A percentile compares a stretch with the other conserved stretches of the same genome.
Conservation (phyloP, 2,797 vertebrate genomes). For the Sparus aurata region DNA sequence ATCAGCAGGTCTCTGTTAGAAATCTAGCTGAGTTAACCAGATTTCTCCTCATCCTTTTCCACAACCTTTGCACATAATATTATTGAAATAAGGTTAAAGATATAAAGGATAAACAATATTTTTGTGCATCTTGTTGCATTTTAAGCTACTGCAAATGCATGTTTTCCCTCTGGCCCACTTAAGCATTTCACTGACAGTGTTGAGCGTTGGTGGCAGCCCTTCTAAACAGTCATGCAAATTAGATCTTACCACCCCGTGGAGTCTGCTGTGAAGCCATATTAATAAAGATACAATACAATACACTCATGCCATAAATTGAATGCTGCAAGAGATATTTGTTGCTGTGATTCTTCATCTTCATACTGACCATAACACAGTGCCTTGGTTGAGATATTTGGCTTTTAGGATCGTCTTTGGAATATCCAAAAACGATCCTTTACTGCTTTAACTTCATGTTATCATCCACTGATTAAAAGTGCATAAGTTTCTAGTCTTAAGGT, state of each 20-base stretch:
- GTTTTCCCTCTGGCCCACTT: slow-evolving; percentile 49
- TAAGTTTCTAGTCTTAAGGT: background rate
- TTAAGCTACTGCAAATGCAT: slow-evolving; percentile 21
- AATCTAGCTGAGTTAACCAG: background rate
- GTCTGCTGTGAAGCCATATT: slow-evolving; percentile 26
- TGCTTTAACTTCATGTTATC: background rate
- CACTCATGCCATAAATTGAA: background rate
- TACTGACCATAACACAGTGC: background rate
- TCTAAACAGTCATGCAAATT: slow-evolving; percentile 55
- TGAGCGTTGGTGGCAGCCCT: slow-evolving; percentile 45
- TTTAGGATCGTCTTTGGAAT: background rate
- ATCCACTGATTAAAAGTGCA: background rate
- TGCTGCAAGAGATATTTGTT: background rate
- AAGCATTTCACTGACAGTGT: slow-evolving; percentile 37
- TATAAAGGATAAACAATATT: background rate
- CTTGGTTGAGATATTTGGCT: background rate
- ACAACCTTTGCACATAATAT: background rate
- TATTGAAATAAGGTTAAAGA: slow-evolving; percentile 3
- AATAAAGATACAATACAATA: slow-evolving; percentile 35
- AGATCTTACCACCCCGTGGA: slow-evolving; percentile 18
- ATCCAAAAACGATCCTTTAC: background rate
- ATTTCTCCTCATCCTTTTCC: background rate
- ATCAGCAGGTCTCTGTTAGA: background rate
- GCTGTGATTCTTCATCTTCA: background rate
- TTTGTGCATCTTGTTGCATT: slow-evolving; percentile 12